phyloP scores from a whole-genome alignment of 2,888 invertebrate genomes.

The Phorcus lineatus region DNA sequence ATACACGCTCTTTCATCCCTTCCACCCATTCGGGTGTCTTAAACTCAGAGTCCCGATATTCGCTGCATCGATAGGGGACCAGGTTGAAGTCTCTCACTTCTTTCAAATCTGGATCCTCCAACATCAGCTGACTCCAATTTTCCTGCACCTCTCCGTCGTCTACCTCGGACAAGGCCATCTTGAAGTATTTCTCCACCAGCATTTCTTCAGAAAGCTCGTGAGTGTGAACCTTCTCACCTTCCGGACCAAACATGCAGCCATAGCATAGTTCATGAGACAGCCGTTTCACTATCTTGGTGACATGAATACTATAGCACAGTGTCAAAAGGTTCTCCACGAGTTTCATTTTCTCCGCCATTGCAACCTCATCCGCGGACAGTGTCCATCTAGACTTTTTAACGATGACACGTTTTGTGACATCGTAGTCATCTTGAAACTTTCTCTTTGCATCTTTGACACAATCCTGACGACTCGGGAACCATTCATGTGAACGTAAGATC shows the following conservation, averaged over 20 bases:
- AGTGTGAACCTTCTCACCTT: neutral
- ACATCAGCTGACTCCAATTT: neutral
- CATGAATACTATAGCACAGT: neutral
- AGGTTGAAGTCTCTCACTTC: neutral
- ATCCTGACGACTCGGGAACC: neutral
- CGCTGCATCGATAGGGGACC: neutral
- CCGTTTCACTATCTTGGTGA: neutral
- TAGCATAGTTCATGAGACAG: neutral
- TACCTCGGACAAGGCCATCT: neutral
- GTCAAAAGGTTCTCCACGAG: neutral
- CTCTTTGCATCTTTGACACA: slow-evolving; percentile 5
- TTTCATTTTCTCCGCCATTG: neutral
- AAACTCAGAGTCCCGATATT: neutral
- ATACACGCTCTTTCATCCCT: neutral
- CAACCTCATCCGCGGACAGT: neutral
- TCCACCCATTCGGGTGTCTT: neutral
- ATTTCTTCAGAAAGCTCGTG: neutral
- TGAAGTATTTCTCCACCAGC: slow-evolving; percentile 1
- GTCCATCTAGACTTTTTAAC: neutral
- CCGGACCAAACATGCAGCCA: slow-evolving; percentile 16
- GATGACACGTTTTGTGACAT: too few species aligned
- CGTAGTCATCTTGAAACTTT: slow-evolving; percentile 12
- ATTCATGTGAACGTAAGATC: neutral
- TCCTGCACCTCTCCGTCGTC: neutral
- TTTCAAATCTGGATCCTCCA: neutral